Conservation (phyloP, 2,888 invertebrate genomes). For the Falcaria lacertinaria region DNA sequence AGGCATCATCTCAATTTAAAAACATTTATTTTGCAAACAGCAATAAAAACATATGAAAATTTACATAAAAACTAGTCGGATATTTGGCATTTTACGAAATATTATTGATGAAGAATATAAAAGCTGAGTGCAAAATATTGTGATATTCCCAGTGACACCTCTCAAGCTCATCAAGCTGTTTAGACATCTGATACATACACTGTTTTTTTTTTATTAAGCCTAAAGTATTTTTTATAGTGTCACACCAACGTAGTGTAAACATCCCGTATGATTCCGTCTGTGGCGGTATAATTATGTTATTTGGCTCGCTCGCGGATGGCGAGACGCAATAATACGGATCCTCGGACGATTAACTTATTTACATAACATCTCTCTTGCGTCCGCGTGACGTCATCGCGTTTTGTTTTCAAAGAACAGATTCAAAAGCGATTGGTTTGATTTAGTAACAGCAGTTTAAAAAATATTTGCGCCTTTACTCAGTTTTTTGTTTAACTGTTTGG, state of each 20-base stretch:
- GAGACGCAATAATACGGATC: conserved; percentile 1
- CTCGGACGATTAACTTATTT: conserved; percentile 1
- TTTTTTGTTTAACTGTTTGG: neutral
- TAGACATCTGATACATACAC: too few species aligned
- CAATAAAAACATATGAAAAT: too few species aligned
- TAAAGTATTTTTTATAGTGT: neutral
- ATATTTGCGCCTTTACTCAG: neutral
- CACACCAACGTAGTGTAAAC: neutral
- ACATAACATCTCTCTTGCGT: conserved; percentile 1
- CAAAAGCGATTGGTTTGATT: neutral
- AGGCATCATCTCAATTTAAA: too few species aligned
- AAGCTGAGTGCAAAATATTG: too few species aligned
- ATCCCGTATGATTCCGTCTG: neutral
- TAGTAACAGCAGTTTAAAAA: neutral
- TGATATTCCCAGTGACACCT: too few species aligned
- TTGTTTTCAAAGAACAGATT: neutral
- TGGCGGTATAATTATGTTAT: neutral
- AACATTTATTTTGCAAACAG: too few species aligned
- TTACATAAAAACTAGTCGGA: too few species aligned
- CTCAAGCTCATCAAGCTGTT: too few species aligned
- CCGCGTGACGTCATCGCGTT: neutral
- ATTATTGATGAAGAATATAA: too few species aligned
- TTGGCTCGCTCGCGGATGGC: neutral
- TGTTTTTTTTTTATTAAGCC: too few species aligned
- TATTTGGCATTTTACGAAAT: too few species aligned